Base-by-base conservation (phyloP, 2,888 invertebrate species). In the Perizoma affinitatum region DNA sequence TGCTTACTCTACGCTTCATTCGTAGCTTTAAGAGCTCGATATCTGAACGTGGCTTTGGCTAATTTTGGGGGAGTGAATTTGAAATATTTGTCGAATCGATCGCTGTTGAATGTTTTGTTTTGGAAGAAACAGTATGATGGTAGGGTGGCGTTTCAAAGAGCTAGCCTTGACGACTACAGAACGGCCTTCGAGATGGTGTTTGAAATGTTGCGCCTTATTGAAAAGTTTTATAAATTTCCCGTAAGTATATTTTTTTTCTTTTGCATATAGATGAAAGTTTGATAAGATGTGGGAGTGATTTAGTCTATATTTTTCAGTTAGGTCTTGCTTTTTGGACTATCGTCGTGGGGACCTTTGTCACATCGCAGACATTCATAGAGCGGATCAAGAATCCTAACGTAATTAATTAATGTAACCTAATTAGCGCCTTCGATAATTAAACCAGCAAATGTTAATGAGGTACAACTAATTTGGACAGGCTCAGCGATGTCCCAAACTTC, bases 31-130 rank as follows among this genome's bases (percentile, higher is more conserved):
- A 76, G 89, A 66, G 68, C 74, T n/a, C 75, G 79, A 34, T 88
- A 83, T 42, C 56, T 90, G 4, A 90, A 89, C 57, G 73, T 85
- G 0, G 80, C 86, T 11, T 67, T 90, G 46, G 75, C 86, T 57
- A 87, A 85, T 67, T 58, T 70, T 0, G 77, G 79, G 1, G 70
- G 80, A 0, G 70, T 87, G 43, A 78, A 84, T 9, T 57, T 74
- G 5, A 69, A 79, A 3, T 80, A 83, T 52, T 69, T 89, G 46
- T 82, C 84, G 0, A 74, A 77, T n/a, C 74, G 80, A 58, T 70
- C 78, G 9, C 40, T 83, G 5, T 82, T 85, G 38, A 71, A 82
- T 67, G 66, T 63, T 4, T 11, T 85, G 4, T 71, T 82, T 58
- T 88, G 89, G 88, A 79, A 68, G 36, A 69, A 78, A 35, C 65